Conservation (phyloP, 1,140 invertebrate species). For the Archivesica marissinica region DNA sequence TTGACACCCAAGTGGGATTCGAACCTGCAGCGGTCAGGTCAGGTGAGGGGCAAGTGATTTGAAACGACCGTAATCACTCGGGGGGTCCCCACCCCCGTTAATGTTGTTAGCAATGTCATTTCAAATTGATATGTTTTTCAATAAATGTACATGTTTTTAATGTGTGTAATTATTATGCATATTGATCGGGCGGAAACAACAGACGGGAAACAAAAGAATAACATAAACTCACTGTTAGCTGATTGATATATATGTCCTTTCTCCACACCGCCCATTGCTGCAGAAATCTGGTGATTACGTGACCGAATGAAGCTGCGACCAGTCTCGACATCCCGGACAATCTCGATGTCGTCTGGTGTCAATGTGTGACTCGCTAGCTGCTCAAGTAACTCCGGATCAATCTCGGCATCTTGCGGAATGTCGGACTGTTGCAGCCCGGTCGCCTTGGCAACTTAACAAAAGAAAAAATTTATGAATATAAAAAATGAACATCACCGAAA, state of each 20-base stretch:
- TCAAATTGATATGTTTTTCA: too few relatives aligned
- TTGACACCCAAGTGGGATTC: too few relatives aligned
- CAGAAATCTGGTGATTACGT: slow-evolving; percentile 64
- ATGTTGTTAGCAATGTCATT: too few relatives aligned
- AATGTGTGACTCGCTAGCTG: slow-evolving; percentile 74
- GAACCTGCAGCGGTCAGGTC: too few relatives aligned
- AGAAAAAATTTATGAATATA: neutral
- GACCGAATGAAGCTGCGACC: slow-evolving; percentile 74
- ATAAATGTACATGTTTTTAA: too few relatives aligned
- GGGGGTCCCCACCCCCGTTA: too few relatives aligned
- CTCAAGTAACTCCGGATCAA: slow-evolving; percentile 78
- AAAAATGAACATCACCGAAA: neutral
- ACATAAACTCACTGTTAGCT: slow-evolving; percentile 66
- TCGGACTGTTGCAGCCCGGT: slow-evolving; percentile 67
- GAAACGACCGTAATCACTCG: too few relatives aligned
- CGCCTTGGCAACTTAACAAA: slow-evolving; percentile 70
- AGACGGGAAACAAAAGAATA: neutral
- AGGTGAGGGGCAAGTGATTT: too few relatives aligned
- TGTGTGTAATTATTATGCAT: too few relatives aligned
- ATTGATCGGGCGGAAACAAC: too few relatives aligned
- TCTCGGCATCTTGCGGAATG: slow-evolving; percentile 76
- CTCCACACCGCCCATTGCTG: slow-evolving; percentile 75
- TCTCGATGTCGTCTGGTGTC: slow-evolving; percentile 78
- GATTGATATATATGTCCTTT: slow-evolving; percentile 76
- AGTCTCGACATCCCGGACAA: slow-evolving; percentile 74